Evolutionary conservation across 2,113 vertebrate species (phyloP), one percentile per base, ranked within the genome.

Genomic region (Illadopsis cleaveri): DNA sequence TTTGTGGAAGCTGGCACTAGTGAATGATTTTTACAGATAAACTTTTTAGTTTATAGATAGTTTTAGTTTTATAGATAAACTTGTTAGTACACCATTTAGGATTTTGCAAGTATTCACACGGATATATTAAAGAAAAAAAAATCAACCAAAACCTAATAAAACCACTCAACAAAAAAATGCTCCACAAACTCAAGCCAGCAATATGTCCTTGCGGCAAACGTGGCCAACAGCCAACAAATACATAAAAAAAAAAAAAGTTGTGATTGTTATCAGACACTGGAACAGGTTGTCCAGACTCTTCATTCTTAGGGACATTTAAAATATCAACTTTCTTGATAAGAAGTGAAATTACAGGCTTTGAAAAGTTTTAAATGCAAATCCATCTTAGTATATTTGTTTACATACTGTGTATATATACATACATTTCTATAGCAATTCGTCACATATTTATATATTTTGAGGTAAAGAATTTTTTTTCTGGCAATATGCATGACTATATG

Each of bases 151-250:
- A 8, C 38, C 6, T 2, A 61, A 10, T 30, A 66, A 71, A 56
- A 64, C 12, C n/a, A 57, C 4, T 8, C 15, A 44, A 44, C 5
- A 44, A 20, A 13, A 47, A 42, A 42, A 22, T 0, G 0, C 9
- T 53, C 40, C 48, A 37, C 30, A 58, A 64, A 54, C 9, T 33
- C 4, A 3, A 88, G 47, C 18, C 47, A 82, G 27, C 18, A 85
- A 20, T 5, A 2, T 42, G 18, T 28, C 30, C 19, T 75, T 79
- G 61, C 2, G 7, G 24, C 56, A 93, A 82, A 66, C 17, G 30
- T 1, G 2, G 15, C 15, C 47, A 84, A 23, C 11, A 81, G 30
- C 22, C 53, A 78, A 19, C 28, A 80, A 78, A 72, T 11, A 47
- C 21, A 57, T 62, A 15, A 23, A 33, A 70, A 45, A 2, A 22